Conservation (phyloP, 2,797 vertebrate genomes). For the Karalla daura region DNA sequence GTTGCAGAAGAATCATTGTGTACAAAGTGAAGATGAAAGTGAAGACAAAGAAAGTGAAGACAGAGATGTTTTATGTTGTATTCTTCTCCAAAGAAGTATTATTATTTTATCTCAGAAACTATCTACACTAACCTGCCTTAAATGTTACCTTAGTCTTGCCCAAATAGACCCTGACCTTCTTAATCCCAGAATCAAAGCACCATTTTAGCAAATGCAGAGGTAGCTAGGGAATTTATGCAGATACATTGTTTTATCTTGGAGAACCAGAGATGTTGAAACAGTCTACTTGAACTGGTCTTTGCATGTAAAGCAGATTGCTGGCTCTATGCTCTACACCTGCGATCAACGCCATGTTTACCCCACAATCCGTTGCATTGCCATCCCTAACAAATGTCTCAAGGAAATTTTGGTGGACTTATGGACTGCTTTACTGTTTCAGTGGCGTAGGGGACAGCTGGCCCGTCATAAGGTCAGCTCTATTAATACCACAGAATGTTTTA, state of each 20-base stretch:
- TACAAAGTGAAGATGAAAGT: too few relatives aligned
- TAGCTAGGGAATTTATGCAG: background rate
- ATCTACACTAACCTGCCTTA: background rate
- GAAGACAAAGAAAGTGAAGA: background rate
- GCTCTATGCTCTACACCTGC: background rate
- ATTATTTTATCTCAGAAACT: background rate
- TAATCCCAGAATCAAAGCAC: background rate
- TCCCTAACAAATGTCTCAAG: background rate
- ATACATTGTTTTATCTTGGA: background rate
- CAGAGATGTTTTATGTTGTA: background rate
- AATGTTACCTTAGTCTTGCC: background rate
- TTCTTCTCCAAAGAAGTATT: background rate
- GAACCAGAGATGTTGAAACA: background rate
- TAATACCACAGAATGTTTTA: slow-evolving; percentile 73
- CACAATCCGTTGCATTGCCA: background rate
- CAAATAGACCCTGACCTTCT: background rate
- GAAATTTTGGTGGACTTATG: slow-evolving; percentile 4
- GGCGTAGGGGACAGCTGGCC: slow-evolving; percentile 64
- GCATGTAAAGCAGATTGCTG: too few relatives aligned
- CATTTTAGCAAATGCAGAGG: background rate
- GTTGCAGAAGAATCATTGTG: background rate
- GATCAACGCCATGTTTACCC: background rate
- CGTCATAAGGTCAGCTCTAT: slow-evolving; percentile 73
- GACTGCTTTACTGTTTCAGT: slow-evolving; percentile 35
- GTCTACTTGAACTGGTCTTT: background rate